These are phyloP conservation scores for Pseudomyrmex cubaensis DNA, from an alignment of 1,140 invertebrate species.

Conservation along the genomic window DNA sequence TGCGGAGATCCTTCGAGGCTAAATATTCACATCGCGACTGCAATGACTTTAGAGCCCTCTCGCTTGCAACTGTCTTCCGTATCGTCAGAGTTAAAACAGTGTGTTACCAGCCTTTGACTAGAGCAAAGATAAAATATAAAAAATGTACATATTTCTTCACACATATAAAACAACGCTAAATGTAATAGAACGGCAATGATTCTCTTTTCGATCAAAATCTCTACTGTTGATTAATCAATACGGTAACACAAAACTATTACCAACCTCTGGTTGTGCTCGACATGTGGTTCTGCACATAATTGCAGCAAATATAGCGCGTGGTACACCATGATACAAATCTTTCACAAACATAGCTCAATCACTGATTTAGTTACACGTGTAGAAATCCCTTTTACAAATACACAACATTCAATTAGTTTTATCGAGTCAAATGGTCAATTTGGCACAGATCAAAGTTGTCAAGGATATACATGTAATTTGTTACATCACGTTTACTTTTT, in stretches of 20 bases:
- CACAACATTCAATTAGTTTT: conserved; percentile 23
- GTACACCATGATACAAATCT: conserved; percentile 15
- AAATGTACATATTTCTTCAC: not conserved
- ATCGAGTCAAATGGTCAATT: not conserved
- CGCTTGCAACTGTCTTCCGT: not conserved
- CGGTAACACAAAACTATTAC: not conserved
- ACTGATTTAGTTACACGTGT: not conserved
- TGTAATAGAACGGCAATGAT: not conserved
- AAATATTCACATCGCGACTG: conserved; percentile 24
- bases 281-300: not conserved
- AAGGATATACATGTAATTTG: not conserved
- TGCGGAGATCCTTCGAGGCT: conserved; percentile 16
- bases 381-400: not conserved
- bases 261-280: conserved; percentile 4
- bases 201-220: not conserved
- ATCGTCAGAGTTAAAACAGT: conserved; percentile 42
- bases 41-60: not conserved
- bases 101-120: conserved; percentile 6
- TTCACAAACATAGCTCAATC: not conserved
- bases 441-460: not conserved
- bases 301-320: conserved; percentile 3
- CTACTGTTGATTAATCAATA: not conserved
- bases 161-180: not conserved
- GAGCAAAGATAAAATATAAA: not conserved
- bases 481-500: not conserved